A percentile compares a stretch with the other conserved stretches of the same genome.
Evolutionary conservation across 2,888 invertebrate genomes (phyloP).

Genomic region (Clusia tigrina): DNA sequence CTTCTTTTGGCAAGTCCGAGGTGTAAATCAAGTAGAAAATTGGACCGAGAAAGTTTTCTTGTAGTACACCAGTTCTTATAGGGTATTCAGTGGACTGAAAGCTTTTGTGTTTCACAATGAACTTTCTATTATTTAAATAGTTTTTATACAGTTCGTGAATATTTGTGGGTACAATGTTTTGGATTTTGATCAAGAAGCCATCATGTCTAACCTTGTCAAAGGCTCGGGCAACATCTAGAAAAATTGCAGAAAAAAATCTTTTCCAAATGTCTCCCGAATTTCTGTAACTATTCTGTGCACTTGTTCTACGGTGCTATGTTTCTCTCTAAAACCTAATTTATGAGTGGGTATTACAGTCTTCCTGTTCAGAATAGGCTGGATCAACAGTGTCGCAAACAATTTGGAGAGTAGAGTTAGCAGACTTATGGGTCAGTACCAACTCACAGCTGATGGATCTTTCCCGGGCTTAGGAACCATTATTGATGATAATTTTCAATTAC

Average conservation of each 20-base stretch:
- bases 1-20: background rate
- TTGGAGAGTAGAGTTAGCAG: background rate
- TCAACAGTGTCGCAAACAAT: background rate
- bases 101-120: background rate
- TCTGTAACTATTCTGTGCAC: conserved; percentile 7
- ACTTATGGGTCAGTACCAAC: background rate
- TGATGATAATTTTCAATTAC: background rate
- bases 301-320: conserved; percentile 6
- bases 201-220: conserved; percentile 18
- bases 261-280: conserved; percentile 2
- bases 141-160: background rate
- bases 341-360: background rate
- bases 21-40: background rate
- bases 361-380: background rate
- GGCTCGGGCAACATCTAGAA: conserved; percentile 15
- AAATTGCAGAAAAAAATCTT: conserved; percentile 10
- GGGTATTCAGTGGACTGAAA: background rate
- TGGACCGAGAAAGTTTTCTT: background rate
- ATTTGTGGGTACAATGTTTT: background rate
- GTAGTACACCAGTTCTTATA: background rate
- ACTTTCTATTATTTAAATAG: background rate
- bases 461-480: conserved; percentile 2
- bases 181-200: conserved; percentile 5
- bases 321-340: background rate
- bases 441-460: background rate